These are phyloP conservation scores for Eustalomyia histrio DNA, from an alignment of 2,888 invertebrate species.

Conservation along the genomic window DNA sequence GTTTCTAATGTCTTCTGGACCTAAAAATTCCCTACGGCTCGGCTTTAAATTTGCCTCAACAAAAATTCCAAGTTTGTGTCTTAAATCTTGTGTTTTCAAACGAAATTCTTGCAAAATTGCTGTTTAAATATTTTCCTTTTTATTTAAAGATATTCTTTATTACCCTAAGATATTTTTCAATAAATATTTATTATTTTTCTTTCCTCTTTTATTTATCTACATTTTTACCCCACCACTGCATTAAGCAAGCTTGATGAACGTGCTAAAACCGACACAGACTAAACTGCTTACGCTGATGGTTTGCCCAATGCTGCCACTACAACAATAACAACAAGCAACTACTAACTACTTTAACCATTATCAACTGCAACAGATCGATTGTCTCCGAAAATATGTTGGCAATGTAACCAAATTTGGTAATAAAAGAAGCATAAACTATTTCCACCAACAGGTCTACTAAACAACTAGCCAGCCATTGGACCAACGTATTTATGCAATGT, in stretches of 20 bases:
- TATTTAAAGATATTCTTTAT: no score
- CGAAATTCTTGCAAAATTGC: no score
- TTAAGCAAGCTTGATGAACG: conserved; percentile 47
- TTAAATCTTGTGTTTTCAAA: neutral
- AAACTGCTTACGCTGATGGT: conserved; percentile 34
- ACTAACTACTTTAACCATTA: conserved; percentile 47
- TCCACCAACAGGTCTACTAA: conserved; percentile 58
- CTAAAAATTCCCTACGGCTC: no score
- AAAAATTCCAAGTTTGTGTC: neutral
- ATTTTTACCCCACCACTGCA: conserved; percentile 2
- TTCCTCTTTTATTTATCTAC: no score
- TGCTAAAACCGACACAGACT: conserved; percentile 59
- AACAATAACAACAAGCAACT: conserved; percentile 31
- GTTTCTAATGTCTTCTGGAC: no score
- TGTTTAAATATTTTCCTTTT: no score
- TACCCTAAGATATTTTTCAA: no score
- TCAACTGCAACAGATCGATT: conserved; percentile 64
- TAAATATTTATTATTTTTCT: no score
- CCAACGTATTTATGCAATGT: conserved; percentile 32
- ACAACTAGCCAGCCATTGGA: neutral
- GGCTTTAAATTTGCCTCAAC: no score
- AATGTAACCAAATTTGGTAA: conserved; percentile 69
- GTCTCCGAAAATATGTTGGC: conserved; percentile 66
- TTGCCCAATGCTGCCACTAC: neutral
- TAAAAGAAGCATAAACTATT: conserved; percentile 64